phyloP scores from a whole-genome alignment of 2,797 vertebrate species.

The Hydrophis major region DNA sequence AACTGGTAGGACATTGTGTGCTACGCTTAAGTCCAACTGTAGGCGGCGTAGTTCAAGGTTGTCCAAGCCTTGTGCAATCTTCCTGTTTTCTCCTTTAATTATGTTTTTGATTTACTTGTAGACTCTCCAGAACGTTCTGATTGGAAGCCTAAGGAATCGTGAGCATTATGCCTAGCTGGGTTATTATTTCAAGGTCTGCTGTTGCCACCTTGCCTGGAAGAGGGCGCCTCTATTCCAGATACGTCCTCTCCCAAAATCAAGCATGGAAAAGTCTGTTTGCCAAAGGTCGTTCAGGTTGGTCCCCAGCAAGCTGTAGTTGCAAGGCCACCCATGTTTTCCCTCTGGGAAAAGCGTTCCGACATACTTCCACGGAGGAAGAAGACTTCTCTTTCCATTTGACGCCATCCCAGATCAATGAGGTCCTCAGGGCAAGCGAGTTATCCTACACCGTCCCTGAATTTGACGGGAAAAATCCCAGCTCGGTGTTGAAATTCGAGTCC shows the following conservation, averaged over 20 bases:
- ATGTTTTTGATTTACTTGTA: conserved; percentile 37
- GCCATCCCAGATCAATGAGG: conserved; percentile 79
- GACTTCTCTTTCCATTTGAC: conserved; percentile 81
- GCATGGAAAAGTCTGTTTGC: conserved; percentile 55
- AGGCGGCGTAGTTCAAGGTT: too few species aligned
- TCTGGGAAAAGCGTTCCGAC: conserved; percentile 59
- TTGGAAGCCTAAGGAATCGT: conserved; percentile 48
- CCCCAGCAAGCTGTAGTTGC: conserved; percentile 37
- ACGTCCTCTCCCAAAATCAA: conserved; percentile 43
- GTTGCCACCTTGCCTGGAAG: conserved; percentile 54
- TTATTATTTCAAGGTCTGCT: conserved; percentile 74
- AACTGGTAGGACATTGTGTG: too few species aligned
- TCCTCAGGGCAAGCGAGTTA: conserved; percentile 83
- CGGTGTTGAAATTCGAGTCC: conserved; percentile 87
- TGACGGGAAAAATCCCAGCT: conserved; percentile 71
- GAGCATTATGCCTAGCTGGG: conserved; percentile 77
- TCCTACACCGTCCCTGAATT: conserved; percentile 76
- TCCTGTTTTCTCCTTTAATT: conserved; percentile 9
- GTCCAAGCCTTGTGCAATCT: neutral
- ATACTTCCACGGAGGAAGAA: conserved; percentile 78
- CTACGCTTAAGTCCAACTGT: too few species aligned
- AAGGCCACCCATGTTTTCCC: conserved; percentile 5
- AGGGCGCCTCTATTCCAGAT: conserved; percentile 65
- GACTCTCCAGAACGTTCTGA: conserved; percentile 29
- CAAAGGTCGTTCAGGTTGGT: conserved; percentile 38